phyloP scores from a whole-genome alignment of 2,797 vertebrate genomes.

The Labroides dimidiatus region DNA sequence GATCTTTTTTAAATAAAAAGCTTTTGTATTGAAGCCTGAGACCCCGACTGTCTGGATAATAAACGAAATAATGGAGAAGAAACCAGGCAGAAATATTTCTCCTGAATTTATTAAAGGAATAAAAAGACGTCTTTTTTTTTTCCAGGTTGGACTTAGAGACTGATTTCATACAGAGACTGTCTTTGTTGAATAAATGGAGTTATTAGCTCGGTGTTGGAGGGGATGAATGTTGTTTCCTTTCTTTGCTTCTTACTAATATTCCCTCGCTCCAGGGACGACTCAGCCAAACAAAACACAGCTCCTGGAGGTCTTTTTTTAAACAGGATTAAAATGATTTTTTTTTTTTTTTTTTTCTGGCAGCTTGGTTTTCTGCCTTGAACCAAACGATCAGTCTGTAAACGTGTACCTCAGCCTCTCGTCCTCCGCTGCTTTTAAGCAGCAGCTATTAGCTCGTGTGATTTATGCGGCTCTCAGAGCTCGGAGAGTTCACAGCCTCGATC shows the following conservation, averaged over 20 bases:
- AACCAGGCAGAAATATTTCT: too few relatives aligned
- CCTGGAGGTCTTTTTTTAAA: conserved; percentile 27
- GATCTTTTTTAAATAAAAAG: too few relatives aligned
- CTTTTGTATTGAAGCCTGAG: too few relatives aligned
- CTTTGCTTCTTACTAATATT: not conserved
- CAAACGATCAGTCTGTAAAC: conserved; percentile 28
- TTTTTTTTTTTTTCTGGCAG: conserved; percentile 19
- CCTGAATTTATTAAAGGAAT: too few relatives aligned
- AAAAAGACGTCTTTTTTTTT: too few relatives aligned
- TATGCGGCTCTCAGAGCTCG: conserved; percentile 54
- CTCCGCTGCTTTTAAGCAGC: conserved; percentile 66
- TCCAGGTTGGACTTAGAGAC: too few relatives aligned
- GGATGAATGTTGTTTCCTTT: conserved; percentile 12
- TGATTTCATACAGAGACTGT: too few relatives aligned
- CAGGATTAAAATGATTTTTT: conserved; percentile 41
- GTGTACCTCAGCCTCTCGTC: conserved; percentile 56
- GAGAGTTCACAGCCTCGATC: conserved; percentile 54
- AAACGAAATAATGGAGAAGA: too few relatives aligned
- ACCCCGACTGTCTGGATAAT: too few relatives aligned
- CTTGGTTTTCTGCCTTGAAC: conserved; percentile 44
- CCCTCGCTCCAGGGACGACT: conserved; percentile 1
- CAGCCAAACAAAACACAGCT: conserved; percentile 28
- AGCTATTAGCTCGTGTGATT: conserved; percentile 73
- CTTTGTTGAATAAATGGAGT: conserved; percentile 14
- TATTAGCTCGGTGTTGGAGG: conserved; percentile 6